Base-by-base conservation (phyloP, 2,113 vertebrate species). In the Heloderma charlesbogerti region DNA sequence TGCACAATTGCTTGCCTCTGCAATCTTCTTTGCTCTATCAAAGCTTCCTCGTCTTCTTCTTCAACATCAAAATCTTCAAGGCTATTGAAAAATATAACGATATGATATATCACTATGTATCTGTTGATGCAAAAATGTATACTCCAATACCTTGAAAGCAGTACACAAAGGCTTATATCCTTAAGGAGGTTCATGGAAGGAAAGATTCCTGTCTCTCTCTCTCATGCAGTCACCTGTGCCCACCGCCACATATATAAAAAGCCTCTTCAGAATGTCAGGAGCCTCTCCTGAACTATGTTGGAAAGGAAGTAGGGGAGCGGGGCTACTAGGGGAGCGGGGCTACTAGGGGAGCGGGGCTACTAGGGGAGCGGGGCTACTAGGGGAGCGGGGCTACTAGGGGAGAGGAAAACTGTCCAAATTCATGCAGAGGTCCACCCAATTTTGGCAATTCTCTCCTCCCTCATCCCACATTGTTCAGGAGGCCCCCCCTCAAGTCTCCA, bases 41-140 rank as follows among this genome's bases (percentile, higher is more conserved):
- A 96, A 87, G 98, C 98, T 96, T 99, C 99, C 95, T 99, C 99
- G 93, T 99, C 99, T 45, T 99, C 97, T 95, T 99, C 99, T 93
- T 99, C 99, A 57, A 99, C 98, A 92, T 99, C 99, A 95, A 98
- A 99, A 94, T 99, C 99, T 93, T 99, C 99, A 90, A 99, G 97
- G 92, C 99, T 99, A 94, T 0, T 89, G 92, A 92, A 94, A 88
- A 25, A 66, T 57, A 0, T 9, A 2, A 87, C 84, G 60, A 18
- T 93, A 86, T 40, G 71, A 88, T 22, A 3, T 51, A 45, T 63
- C 63, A 69, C 27, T 18, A 90, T 63, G 84, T 27, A 67, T 10
- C 31, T 54, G 57, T 0, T 27, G 3, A 40, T 57, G 25, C 29
- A 85, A 27, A 4, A 78, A 66, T 37, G 18, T n/a, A 45, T 66